Percentiles rank a stretch among this genome's conserved stretches.
These are phyloP conservation scores for Caenorhabditis plicata DNA, from an alignment of 2,888 invertebrate species.

Conservation along the genomic window DNA sequence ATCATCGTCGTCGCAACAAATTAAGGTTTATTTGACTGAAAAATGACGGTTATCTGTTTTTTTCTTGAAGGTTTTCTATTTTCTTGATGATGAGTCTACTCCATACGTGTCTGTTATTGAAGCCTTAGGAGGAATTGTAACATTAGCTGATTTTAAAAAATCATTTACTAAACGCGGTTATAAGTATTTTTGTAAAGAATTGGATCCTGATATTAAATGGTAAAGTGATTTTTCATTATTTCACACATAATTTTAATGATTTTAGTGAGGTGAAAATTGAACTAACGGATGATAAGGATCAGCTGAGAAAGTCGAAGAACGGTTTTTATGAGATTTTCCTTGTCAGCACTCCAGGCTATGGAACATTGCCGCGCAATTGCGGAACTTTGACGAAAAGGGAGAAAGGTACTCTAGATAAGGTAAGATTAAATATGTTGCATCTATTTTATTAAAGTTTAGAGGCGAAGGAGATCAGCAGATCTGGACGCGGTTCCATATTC, in stretches of 20 bases:
- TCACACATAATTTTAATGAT: neutral
- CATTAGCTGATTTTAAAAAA: conserved; percentile 56
- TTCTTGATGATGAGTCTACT: conserved; percentile 57
- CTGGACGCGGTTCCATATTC: conserved; percentile 34
- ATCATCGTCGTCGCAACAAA: conserved; percentile 16
- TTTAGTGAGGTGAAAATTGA: conserved; percentile 59
- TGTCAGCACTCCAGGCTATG: conserved; percentile 35
- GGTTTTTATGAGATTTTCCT: conserved; percentile 56
- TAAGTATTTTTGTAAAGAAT: conserved; percentile 55
- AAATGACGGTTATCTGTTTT: neutral
- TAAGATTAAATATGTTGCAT: neutral
- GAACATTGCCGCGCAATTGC: conserved; percentile 39
- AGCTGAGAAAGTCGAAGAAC: conserved; percentile 43
- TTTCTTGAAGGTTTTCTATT: conserved; percentile 47
- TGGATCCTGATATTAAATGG: conserved; percentile 53
- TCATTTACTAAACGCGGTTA: conserved; percentile 53
- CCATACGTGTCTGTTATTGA: conserved; percentile 54
- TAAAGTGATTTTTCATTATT: conserved; percentile 8
- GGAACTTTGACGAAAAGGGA: conserved; percentile 30
- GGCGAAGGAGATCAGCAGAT: conserved; percentile 30
- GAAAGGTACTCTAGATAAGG: conserved; percentile 12
- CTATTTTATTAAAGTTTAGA: conserved; percentile 11
- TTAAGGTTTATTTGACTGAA: conserved; percentile 14
- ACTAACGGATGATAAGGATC: conserved; percentile 38
- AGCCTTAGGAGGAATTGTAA: conserved; percentile 39